Evolutionary conservation across 2,797 vertebrate species (phyloP).

Genomic region (Acipenser ruthenus): DNA sequence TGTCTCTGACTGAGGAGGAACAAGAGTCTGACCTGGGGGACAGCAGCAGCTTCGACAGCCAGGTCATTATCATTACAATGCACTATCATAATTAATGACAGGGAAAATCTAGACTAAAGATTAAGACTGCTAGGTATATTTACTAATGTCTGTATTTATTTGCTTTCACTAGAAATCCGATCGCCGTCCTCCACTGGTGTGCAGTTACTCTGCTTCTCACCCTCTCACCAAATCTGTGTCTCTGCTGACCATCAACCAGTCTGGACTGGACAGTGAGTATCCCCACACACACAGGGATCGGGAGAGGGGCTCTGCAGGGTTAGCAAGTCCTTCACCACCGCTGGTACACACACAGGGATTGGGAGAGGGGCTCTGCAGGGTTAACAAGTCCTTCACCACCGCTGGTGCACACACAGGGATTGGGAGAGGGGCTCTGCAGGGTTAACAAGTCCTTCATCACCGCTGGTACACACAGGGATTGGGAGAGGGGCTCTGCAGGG

Average conservation of each 20-base stretch:
- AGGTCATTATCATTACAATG: constrained; percentile 49
- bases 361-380: too few relatives aligned
- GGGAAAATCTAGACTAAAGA: too few relatives aligned
- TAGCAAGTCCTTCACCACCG: too few relatives aligned
- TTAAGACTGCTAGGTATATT: too few relatives aligned
- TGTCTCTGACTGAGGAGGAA: constrained; percentile 80
- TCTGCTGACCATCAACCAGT: constrained; percentile 81
- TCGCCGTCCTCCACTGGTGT: constrained; percentile 58
- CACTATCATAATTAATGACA: too few relatives aligned
- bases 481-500: too few relatives aligned
- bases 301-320: neutral
- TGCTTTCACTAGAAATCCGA: constrained; percentile 59
- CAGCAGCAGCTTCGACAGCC: constrained; percentile 48
- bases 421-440: too few relatives aligned
- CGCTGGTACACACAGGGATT: too few relatives aligned
- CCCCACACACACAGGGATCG: constrained; percentile 8
- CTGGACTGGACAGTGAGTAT: constrained; percentile 81
- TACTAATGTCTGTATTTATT: constrained; percentile 12
- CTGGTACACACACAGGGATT: too few relatives aligned
- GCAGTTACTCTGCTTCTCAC: constrained; percentile 68
- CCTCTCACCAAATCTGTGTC: constrained; percentile 88
- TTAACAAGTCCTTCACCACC: too few relatives aligned
- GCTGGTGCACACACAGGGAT: too few relatives aligned
- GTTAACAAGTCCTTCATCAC: too few relatives aligned
- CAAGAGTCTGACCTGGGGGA: constrained; percentile 63